A percentile compares a stretch with the other conserved stretches of the same genome.
Evolutionary conservation across 2,113 vertebrate genomes (phyloP).

Genomic region (Saccopteryx leptura): DNA sequence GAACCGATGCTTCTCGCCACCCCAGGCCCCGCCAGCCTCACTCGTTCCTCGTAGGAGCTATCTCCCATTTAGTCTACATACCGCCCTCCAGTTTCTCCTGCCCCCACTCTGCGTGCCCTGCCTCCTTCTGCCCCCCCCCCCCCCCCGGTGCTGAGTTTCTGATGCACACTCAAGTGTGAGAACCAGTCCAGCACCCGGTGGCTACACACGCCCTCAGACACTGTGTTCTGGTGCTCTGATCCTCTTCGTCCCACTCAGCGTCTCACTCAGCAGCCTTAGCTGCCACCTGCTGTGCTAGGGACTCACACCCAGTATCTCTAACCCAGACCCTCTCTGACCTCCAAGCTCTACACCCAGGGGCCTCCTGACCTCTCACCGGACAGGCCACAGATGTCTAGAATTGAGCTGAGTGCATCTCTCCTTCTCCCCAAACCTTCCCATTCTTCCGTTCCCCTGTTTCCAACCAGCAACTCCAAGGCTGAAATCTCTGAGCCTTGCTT

Average conservation of each 20-base stretch:
- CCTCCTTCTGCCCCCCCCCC: neutral
- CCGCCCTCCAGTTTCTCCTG: neutral
- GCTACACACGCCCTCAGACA: fast-evolving
- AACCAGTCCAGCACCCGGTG: neutral
- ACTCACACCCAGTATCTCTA: neutral
- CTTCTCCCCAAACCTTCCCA: neutral
- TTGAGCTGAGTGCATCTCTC: neutral
- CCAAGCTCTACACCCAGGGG: too few species aligned
- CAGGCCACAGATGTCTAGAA: neutral
- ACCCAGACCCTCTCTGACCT: neutral
- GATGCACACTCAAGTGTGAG: neutral
- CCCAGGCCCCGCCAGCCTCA: fast-evolving
- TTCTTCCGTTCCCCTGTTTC: neutral
- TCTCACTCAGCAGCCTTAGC: neutral
- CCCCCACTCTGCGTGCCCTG: too few species aligned
- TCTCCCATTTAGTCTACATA: neutral
- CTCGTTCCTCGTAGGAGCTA: too few species aligned
- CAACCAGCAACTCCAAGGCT: neutral
- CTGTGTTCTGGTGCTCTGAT: neutral
- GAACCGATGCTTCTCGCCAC: too few species aligned
- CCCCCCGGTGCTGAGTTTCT: neutral
- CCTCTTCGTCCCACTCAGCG: neutral
- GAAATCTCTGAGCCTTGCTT: neutral
- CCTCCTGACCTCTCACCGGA: neutral
- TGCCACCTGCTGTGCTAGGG: neutral